Percentiles rank a stretch among this genome's conserved stretches.
Conservation (phyloP, 2,113 vertebrate species). For the Maccullochella peelii region DNA sequence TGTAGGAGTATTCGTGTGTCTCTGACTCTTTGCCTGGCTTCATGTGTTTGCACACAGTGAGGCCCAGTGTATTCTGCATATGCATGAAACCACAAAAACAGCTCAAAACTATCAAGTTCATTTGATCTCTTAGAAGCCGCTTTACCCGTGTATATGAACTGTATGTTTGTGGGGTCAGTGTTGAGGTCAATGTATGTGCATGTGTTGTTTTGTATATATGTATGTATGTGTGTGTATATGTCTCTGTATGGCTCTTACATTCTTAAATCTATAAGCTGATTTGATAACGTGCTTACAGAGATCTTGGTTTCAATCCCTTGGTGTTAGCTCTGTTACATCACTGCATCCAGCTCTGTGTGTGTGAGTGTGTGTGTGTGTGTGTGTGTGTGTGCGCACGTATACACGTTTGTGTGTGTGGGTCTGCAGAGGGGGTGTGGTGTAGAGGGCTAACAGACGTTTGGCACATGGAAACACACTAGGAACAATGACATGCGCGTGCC, state of each 20-base stretch:
- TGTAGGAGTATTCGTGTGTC: not conserved
- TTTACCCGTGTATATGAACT: not conserved
- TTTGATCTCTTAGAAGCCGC: conserved; percentile 3
- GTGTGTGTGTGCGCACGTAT: not conserved
- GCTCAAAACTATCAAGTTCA: not conserved
- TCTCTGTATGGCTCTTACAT: conserved; percentile 37
- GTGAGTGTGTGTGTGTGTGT: not conserved
- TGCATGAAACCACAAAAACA: not conserved
- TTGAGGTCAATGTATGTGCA: conserved; percentile 7
- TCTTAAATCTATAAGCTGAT: conserved; percentile 81
- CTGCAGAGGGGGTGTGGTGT: conserved; percentile 5
- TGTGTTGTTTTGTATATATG: conserved; percentile 9
- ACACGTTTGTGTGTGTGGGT: not conserved
- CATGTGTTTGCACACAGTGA: not conserved
- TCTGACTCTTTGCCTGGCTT: not conserved
- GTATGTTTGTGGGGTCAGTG: conserved; percentile 7
- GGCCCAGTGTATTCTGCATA: not conserved
- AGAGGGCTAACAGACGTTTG: conserved; percentile 48
- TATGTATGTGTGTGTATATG: conserved; percentile 6
- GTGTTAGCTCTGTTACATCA: conserved; percentile 81
- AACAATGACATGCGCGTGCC: conserved; percentile 72
- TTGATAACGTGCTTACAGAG: conserved; percentile 78
- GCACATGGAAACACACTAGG: conserved; percentile 66
- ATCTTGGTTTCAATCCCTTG: conserved; percentile 78
- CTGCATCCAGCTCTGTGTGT: conserved; percentile 36